Base-by-base conservation (phyloP, 2,888 invertebrate genomes). In the Beris chalybata region DNA sequence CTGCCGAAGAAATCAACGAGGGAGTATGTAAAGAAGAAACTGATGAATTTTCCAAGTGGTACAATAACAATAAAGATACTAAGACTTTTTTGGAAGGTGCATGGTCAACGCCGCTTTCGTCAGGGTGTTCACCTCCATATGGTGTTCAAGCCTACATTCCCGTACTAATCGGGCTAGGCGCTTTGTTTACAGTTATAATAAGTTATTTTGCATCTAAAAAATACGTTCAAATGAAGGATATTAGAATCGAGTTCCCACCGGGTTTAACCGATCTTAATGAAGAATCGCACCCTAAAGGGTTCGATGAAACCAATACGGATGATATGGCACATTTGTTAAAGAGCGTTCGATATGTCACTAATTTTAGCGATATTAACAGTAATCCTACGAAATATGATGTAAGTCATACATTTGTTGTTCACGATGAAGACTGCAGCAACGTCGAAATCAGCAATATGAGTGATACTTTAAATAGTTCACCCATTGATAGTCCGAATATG, bases 161-260 rank as follows among this genome's bases (percentile, higher is more conserved):
- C 22, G 3, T 3, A 22, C 22, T 22, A 22, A 22, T 22, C 22
- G 22, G 22, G 22, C 22, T 22, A 22, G 3, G 22, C 22, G 22
- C 22, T 2, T 22, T 22, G 22, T 2, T 22, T 22, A 22, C 22
- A 3, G 22, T 22, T 22, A 68, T 72, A 0, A 64, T 71, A 1
- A 47, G 48, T n/a, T 73, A 77, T 38, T 67, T 73, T 44, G 70
- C 66, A 5, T 75, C 74, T 38, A 73, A 75, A 11, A 78, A 79
- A 66, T 74, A 73, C 47, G 73, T 73, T 43, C 75, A 75, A 70
- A 79, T 79, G 79, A 75, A 78, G 0, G 75, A 78, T 56, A 79
- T 79, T 63, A 71, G 73, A 9, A 71, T 76, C 30, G 74, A 72
- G 11, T 69, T 79, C 55, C 79, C 79, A 6, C 73, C 75, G 13